phyloP scores from a whole-genome alignment of 2,888 invertebrate genomes.

The Epirrhoe alternata region DNA sequence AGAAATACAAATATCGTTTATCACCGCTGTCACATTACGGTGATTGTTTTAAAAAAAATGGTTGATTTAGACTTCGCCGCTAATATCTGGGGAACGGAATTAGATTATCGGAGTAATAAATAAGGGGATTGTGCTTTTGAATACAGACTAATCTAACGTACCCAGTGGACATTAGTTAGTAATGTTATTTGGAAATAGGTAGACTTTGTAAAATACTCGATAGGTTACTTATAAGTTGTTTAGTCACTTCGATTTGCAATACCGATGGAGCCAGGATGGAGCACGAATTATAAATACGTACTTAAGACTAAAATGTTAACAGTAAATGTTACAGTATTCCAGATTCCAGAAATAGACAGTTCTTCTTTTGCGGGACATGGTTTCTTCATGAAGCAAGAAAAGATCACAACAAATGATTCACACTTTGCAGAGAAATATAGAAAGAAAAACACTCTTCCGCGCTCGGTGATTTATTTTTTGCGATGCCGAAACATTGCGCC shows the following conservation, averaged over 20 bases:
- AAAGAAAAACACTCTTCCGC: conserved; percentile 30
- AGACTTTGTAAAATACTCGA: too few relatives aligned
- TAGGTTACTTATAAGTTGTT: too few relatives aligned
- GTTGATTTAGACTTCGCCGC: background rate
- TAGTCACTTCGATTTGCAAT: too few relatives aligned
- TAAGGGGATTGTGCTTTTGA: conserved; percentile 26
- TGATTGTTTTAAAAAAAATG: background rate
- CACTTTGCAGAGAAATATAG: conserved; percentile 27
- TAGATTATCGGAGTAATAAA: conserved; percentile 38
- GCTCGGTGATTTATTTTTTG: conserved; percentile 38
- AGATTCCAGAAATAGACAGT: background rate
- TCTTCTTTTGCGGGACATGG: background rate
- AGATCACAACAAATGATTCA: conserved; percentile 17
- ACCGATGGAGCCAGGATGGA: too few relatives aligned
- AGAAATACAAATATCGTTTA: background rate
- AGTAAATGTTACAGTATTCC: background rate
- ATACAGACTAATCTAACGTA: conserved; percentile 7
- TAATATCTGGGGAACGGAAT: conserved; percentile 34
- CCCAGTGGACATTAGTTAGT: background rate
- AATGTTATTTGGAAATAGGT: background rate
- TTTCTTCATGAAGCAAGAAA: conserved; percentile 6
- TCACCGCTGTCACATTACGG: background rate
- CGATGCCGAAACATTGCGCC: conserved; percentile 25
- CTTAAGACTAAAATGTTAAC: too few relatives aligned
- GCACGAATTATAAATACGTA: too few relatives aligned